Evolutionary conservation across 37 sponge, comb jelly and placozoan genomes (phyloP).

Genomic region (Tethya wilhelma): DNA sequence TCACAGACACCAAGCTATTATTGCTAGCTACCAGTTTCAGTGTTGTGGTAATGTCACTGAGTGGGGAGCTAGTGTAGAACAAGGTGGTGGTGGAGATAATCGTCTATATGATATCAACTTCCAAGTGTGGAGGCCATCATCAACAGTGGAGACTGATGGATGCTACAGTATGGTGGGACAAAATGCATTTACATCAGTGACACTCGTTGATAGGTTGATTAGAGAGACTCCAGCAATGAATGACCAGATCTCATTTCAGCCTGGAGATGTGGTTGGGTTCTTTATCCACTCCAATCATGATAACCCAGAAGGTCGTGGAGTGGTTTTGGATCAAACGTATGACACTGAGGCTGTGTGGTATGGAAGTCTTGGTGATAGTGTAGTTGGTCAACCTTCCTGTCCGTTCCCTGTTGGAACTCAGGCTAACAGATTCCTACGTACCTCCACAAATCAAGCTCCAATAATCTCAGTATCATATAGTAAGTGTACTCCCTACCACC

Average conservation of each 20-base stretch:
- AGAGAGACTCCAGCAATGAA: conserved; percentile 6
- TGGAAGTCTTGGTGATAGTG: neutral
- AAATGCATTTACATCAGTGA: conserved; percentile 10
- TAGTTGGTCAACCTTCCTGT: neutral
- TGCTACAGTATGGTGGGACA: conserved; percentile 35
- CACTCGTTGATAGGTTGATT: conserved; percentile 4
- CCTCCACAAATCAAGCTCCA: conserved; percentile 9
- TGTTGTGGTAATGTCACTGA: conserved; percentile 37
- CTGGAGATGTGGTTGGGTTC: conserved; percentile 62
- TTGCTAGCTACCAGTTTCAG: conserved; percentile 22
- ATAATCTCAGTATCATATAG: neutral
- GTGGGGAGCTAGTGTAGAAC: conserved; percentile 29
- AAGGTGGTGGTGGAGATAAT: conserved; percentile 7
- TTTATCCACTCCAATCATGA: no score
- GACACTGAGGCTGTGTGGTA: conserved; percentile 8
- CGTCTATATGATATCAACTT: conserved; percentile 18
- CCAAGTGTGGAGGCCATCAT: conserved; percentile 56
- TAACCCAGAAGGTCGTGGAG: no score
- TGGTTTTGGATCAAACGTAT: neutral
- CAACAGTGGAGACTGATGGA: conserved; percentile 8
- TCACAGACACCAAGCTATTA: conserved; percentile 44
- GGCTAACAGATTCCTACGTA: neutral
- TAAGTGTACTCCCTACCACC: neutral
- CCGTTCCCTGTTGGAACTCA: conserved; percentile 11
- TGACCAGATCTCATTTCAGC: conserved; percentile 23